Evolutionary conservation across 1,140 invertebrate species (phyloP).

Genomic region (Berghia stephanieae): DNA sequence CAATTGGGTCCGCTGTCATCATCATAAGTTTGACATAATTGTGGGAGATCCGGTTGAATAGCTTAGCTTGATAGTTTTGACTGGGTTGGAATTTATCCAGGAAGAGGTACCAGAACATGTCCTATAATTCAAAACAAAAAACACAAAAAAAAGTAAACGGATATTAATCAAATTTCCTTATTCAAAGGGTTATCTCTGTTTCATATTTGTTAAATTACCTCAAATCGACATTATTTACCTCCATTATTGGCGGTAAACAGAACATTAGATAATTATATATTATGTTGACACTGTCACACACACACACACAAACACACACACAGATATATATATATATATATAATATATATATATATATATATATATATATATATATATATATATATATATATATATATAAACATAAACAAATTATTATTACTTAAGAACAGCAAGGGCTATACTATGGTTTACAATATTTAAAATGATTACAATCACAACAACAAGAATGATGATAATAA

Average conservation of each 20-base stretch:
- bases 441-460: too few relatives aligned
- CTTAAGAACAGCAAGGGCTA: too few relatives aligned
- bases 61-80: conserved; percentile 50
- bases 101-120: conserved; percentile 65
- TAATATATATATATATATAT: background rate
- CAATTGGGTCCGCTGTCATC: conserved; percentile 48
- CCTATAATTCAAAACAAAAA: conserved; percentile 48
- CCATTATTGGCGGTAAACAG: too few relatives aligned
- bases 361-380: conserved; percentile 4
- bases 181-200: too few relatives aligned
- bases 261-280: too few relatives aligned
- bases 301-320: too few relatives aligned
- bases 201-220: too few relatives aligned
- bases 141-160: background rate
- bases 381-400: conserved; percentile 8
- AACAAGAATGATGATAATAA: too few relatives aligned
- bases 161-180: background rate
- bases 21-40: conserved; percentile 64
- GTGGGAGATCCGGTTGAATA: conserved; percentile 63
- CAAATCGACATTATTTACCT: too few relatives aligned
- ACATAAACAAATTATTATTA: background rate
- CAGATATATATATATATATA: background rate
- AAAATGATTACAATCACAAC: too few relatives aligned
- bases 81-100: conserved; percentile 60
- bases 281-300: background rate